phyloP scores from a whole-genome alignment of 2,888 invertebrate species.

The Isotomurus palustris region DNA sequence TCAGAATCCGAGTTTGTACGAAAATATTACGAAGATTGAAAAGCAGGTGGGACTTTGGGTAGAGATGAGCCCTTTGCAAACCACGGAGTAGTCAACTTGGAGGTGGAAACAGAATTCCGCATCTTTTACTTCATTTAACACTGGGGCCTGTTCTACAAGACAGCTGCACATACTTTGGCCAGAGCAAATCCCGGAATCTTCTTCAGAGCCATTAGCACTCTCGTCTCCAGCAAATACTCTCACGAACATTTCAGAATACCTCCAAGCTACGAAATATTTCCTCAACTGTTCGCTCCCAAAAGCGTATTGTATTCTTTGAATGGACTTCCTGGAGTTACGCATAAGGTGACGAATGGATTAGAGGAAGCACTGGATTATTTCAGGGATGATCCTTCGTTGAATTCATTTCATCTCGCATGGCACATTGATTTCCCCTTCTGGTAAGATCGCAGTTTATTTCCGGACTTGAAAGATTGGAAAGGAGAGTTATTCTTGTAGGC shows the following conservation, averaged over 20 bases:
- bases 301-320: constrained; percentile 58
- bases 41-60: too few species aligned
- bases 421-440: constrained; percentile 62
- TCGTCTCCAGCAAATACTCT: constrained; percentile 53
- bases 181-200: constrained; percentile 63
- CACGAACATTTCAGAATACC: constrained; percentile 58
- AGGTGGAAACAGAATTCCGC: too few species aligned
- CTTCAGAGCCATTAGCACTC: constrained; percentile 60
- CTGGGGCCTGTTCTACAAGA: constrained; percentile 63
- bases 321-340: constrained; percentile 46
- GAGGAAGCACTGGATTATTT: constrained; percentile 63
- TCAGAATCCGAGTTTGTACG: too few species aligned
- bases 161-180: constrained; percentile 64
- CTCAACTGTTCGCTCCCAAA: constrained; percentile 61
- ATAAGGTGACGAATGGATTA: constrained; percentile 50
- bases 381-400: constrained; percentile 66
- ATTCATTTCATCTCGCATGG: constrained; percentile 61
- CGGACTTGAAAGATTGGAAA: too few species aligned
- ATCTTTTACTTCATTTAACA: constrained; percentile 66
- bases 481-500: too few species aligned
- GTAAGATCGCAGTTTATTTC: constrained; percentile 56
- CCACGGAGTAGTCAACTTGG: too few species aligned
- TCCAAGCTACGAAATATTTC: constrained; percentile 64
- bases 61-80: too few species aligned
- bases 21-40: too few species aligned